Evolutionary conservation across 2,797 vertebrate species (phyloP), one percentile per base, ranked within the genome.

Genomic region (Anolis apletophallus): DNA sequence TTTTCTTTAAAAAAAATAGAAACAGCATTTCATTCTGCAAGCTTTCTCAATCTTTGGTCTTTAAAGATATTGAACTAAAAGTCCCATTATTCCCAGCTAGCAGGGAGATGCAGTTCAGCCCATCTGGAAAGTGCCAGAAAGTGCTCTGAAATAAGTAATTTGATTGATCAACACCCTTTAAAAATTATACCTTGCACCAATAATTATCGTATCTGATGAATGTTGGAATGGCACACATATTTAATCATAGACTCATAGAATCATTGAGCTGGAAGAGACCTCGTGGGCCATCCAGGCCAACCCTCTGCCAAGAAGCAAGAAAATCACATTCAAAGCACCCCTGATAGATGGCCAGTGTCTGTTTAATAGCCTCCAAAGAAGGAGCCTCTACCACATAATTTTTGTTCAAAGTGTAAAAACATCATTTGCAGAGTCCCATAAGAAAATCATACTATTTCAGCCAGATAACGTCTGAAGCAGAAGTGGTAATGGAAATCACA

Each of bases 21-120:
- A 78, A 80, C 2, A 82, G 21, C 46, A 29, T 72, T 89, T 87
- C 80, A 82, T 78, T 83, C 87, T 90, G 90, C 19, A 46, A 32
- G 14, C 9, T 73, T 73, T 73, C 40, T 16, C 21, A 40, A 11
- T 73, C 36, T 73, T 17, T 36, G 40, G 19, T 36, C 36, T 72
- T 34, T 19, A 21, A 1, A 40, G 40, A 19, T 72, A 17, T 40
- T 72, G 2, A 19, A 40, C 19, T 72, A 10, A 10, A 61, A 61
- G 21, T 61, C 8, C 21, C 71, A 73, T 46, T 40, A 73, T 73
- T 46, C 36, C 17, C 21, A 73, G 2, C 19, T 73, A 40, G 36
- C 36, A 40, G 19, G 34, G 19, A 72, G 32, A 36, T 71, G 19
- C 32, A 71, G 16, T 36, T 14, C 7, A 71, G 34, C 32, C 16